Conservation (phyloP, 2,888 invertebrate species). For the Morpho deidamia region DNA sequence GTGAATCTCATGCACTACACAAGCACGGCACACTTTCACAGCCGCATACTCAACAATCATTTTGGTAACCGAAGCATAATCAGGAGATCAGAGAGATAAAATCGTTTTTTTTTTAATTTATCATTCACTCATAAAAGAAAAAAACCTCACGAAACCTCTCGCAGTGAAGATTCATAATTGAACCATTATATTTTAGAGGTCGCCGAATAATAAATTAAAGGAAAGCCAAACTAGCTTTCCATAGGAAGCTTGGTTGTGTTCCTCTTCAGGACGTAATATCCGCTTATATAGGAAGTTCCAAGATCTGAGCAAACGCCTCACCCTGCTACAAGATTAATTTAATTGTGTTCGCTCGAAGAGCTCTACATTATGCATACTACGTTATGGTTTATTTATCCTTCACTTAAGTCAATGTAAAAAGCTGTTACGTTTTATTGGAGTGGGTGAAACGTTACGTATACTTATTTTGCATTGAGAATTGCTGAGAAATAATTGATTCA, state of each 20-base stretch:
- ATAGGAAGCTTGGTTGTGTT: slow-evolving; percentile 56
- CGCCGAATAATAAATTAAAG: slow-evolving; percentile 14
- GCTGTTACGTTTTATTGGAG: not conserved
- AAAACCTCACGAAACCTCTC: too few species aligned
- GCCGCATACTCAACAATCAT: too few species aligned
- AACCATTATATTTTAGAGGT: not conserved
- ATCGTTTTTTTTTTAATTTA: too few species aligned
- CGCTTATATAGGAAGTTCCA: slow-evolving; percentile 52
- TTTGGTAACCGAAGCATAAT: too few species aligned
- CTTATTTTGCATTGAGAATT: too few species aligned
- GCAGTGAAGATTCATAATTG: too few species aligned
- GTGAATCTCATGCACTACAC: too few species aligned
- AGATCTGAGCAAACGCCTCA: slow-evolving; percentile 59
- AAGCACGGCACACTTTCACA: too few species aligned
- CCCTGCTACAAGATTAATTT: slow-evolving; percentile 58
- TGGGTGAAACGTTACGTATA: too few species aligned
- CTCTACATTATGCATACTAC: not conserved
- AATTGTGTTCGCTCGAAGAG: slow-evolving; percentile 18
- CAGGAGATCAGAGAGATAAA: too few species aligned
- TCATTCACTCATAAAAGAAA: too few species aligned
- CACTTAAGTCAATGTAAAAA: not conserved
- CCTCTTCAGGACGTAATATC: slow-evolving; percentile 68
- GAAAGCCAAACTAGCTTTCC: slow-evolving; percentile 35
- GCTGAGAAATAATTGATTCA: too few species aligned
- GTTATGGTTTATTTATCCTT: not conserved